Evolutionary conservation across 2,797 vertebrate genomes (phyloP), one percentile per base, ranked within the genome.

Genomic region (Notolepis coatsorum): DNA sequence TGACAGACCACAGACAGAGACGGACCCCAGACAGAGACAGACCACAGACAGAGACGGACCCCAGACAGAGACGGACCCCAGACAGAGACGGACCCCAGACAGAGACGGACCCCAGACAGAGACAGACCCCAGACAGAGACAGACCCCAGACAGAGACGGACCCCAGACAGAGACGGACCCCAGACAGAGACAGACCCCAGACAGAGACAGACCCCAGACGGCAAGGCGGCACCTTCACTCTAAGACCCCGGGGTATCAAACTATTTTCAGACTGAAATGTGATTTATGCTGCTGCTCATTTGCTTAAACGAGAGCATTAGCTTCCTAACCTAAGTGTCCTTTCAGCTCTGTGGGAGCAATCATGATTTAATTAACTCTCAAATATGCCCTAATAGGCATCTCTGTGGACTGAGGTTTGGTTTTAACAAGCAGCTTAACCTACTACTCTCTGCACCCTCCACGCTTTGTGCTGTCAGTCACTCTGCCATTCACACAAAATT

Each of bases 331-430:
- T 75, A 63, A 65, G 54, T 53, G 68, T 67, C 41, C 60, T 68
- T 57, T 65, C 67, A 68, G 57, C 71, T 73, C 71, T 47, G 50
- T 41, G 62, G 65, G 78, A 71, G 67, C 77, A 85, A 80, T 85
- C 61, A 63, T 61, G 80, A 75, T 80, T 88, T 82, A 90, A 88
- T 90, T 90, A 89, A 82, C 77, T 56, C 50, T n/a, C 65, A 80
- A 41, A 62, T 60, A 78, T 49, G 69, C 38, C 79, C 77, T 77
- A 84, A 80, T 73, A 66, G 60, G 56, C 38, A 81, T 75, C 75
- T 71, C 71, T 60, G 61, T 72, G 68, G 48, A 46, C 43, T 68
- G 60, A 52, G 4, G 39, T 54, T 41, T 28, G n/a, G 53, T 74
- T 81, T 75, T 79, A 86, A 82, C 65, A 51, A 68, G 64, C 41